Evolutionary conservation across 2,797 vertebrate genomes (phyloP).

Genomic region (Sphenopsis melanotis): DNA sequence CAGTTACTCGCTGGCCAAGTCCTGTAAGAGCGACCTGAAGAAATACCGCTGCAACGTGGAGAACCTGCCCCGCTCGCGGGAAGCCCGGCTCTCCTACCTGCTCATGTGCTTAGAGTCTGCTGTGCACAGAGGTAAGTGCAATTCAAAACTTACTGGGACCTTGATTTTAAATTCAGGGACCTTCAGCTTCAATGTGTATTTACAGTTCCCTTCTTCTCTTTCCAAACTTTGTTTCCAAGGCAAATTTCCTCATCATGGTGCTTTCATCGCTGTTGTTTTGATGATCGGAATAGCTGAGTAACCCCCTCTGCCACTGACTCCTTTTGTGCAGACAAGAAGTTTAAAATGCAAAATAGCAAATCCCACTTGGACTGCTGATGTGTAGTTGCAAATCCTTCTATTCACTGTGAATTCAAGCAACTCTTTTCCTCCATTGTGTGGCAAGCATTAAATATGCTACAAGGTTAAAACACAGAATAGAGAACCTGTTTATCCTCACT

Average conservation of each 20-base stretch:
- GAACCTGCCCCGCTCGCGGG: conserved; percentile 89
- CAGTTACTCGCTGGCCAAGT: conserved; percentile 95
- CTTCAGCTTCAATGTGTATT: not conserved
- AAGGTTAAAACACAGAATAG: not conserved
- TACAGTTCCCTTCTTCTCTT: not conserved
- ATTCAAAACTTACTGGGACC: not conserved
- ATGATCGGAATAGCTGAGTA: not conserved
- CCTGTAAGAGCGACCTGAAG: conserved; percentile 93
- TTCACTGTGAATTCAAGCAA: not conserved
- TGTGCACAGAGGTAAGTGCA: conserved; percentile 86
- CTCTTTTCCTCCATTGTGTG: not conserved
- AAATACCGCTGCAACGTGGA: conserved; percentile 92
- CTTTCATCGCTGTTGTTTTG: not conserved
- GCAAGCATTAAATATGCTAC: not conserved
- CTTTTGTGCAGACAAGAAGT: not conserved
- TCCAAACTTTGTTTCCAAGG: not conserved
- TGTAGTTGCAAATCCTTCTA: not conserved
- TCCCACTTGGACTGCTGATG: not conserved
- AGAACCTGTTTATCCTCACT: not conserved
- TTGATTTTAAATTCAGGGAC: not conserved
- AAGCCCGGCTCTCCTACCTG: conserved; percentile 93
- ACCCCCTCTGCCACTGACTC: not conserved
- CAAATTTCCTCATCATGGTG: not conserved
- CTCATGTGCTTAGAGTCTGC: conserved; percentile 93
- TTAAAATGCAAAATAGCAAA: conserved; percentile 26